A percentile compares a stretch with the other conserved stretches of the same genome.
phyloP scores from a whole-genome alignment of 1,140 invertebrate species.

The Bombus consobrinus region DNA sequence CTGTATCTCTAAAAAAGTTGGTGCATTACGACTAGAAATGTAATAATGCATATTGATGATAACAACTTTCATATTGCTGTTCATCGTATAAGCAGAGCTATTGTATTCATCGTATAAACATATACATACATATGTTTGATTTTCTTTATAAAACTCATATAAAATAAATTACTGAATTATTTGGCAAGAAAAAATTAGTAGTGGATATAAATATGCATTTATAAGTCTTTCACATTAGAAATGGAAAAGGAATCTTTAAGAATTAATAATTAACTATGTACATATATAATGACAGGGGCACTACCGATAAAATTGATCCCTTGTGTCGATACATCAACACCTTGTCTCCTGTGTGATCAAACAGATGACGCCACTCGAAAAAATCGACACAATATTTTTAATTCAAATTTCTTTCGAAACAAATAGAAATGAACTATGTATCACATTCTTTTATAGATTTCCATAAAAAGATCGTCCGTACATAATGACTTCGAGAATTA shows the following conservation, averaged over 20 bases:
- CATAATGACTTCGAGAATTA: conserved; percentile 49
- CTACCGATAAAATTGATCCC: not conserved
- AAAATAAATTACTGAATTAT: not conserved
- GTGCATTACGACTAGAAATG: not conserved
- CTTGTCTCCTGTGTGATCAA: not conserved
- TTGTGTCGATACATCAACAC: not conserved
- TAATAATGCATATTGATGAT: not conserved
- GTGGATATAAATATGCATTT: not conserved
- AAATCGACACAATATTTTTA: conserved; percentile 1
- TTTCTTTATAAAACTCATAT: not conserved
- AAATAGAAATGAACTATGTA: not conserved
- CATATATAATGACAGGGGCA: not conserved
- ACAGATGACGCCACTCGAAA: not conserved
- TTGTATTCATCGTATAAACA: not conserved
- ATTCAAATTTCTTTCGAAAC: conserved; percentile 25
- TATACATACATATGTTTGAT: not conserved
- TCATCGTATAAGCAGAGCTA: not conserved
- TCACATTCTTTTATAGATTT: conserved; percentile 19
- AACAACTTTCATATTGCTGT: no score
- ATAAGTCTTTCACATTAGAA: not conserved
- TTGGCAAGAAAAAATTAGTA: not conserved
- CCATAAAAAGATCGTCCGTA: conserved; percentile 25
- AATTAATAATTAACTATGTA: not conserved
- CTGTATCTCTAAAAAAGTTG: not conserved
- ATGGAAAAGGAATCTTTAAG: not conserved